Percentiles rank a stretch among this genome's conserved stretches.
Conservation (phyloP, 2,888 invertebrate genomes). For the Trissonchulus latispiculum region DNA sequence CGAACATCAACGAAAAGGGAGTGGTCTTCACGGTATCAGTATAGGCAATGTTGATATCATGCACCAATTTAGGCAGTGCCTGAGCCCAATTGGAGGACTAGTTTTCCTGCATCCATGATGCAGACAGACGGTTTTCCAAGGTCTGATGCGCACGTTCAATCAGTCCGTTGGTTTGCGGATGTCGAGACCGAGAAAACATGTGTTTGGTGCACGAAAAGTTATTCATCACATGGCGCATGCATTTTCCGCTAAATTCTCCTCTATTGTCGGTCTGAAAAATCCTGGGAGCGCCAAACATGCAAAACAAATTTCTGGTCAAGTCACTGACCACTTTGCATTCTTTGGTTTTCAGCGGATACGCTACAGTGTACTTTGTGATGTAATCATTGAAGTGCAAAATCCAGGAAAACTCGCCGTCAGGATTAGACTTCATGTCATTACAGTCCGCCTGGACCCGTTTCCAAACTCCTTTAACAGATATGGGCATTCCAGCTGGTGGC, state of each 20-base stretch:
- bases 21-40: background rate
- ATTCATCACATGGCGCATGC: too few species aligned
- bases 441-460: background rate
- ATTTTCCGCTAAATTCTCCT: background rate
- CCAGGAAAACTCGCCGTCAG: background rate
- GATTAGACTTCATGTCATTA: background rate
- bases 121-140: background rate
- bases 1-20: too few species aligned
- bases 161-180: background rate
- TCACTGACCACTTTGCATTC: background rate
- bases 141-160: background rate
- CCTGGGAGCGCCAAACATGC: background rate
- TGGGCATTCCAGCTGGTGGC: background rate
- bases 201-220: background rate
- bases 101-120: background rate
- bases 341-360: background rate
- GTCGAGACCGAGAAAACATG: background rate
- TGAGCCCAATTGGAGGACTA: background rate
- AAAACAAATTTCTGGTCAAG: background rate
- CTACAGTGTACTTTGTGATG: background rate
- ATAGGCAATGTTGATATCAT: background rate
- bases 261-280: background rate
- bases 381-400: background rate
- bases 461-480: background rate
- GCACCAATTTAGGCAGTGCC: background rate